Evolutionary conservation across 2,113 vertebrate genomes (phyloP), one percentile per base, ranked within the genome.

Genomic region (Ramphastos sulfuratus): DNA sequence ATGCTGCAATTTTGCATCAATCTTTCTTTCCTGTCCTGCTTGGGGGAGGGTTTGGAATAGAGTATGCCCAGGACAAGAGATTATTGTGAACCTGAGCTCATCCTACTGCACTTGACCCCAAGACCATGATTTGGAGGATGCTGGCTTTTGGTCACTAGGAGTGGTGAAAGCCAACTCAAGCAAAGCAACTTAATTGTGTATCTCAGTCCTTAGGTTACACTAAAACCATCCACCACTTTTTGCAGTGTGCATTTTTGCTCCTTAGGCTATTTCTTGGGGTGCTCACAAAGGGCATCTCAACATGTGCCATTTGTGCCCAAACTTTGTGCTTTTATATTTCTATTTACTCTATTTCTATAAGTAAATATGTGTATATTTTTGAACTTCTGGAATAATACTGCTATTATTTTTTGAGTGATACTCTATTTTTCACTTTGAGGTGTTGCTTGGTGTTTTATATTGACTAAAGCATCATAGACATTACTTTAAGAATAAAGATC

Each of bases 51-150:
- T 42, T 86, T 54, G 73, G 50, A 89, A 82, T 24, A 63, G 28
- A 33, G 2, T 0, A 0, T 59, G 31, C 6, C 10, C 19, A 24
- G 72, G 17, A 19, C 1, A 5, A 79, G 46, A 48, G 46, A 35
- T 90, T 16, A 25, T 81, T 31, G 31, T 64, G 46, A 35, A 48
- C 55, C 12, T 72, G 35, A 12, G 9, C 33, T 50, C 46, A 25
- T 69, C 56, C 66, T 76, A 30, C 50, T 67, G 59, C 42, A 28
- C 21, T 21, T 66, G 8, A 63, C 39, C n/a, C 16, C 54, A 56
- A 67, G 39, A 15, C 42, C 9, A 7, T 2, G 9, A 21, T 77
- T 72, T 75, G 74, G n/a, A 65, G 23, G 13, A 37, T 1, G 3
- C 3, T 85, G 55, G 24, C 19, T 74, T 87, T 30, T 78, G 7